These are phyloP conservation scores for Heliconius sara DNA, from an alignment of 2,888 invertebrate species.

Conservation along the genomic window DNA sequence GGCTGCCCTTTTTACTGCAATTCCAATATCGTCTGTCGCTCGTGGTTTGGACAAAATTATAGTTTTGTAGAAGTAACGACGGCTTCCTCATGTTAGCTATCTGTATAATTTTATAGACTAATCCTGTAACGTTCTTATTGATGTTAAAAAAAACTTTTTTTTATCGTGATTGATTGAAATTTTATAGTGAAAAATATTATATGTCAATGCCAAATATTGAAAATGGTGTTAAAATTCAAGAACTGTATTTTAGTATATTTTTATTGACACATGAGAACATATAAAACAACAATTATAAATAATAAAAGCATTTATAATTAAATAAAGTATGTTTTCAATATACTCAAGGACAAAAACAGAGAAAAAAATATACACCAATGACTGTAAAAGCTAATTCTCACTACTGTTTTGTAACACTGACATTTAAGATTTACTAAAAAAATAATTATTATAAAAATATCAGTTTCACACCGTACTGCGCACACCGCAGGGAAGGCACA, in stretches of 20 bases:
- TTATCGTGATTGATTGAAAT: too few species aligned
- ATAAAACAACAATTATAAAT: neutral
- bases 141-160: neutral
- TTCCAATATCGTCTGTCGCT: constrained; percentile 64
- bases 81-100: constrained; percentile 53
- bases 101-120: constrained; percentile 52
- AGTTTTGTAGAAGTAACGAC: constrained; percentile 50
- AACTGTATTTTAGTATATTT: neutral
- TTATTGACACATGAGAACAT: too few species aligned
- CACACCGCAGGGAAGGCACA: too few species aligned
- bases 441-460: too few species aligned
- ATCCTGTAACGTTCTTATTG: constrained; percentile 44
- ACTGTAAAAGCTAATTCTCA: too few species aligned
- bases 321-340: too few species aligned
- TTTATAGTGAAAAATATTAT: neutral
- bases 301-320: neutral
- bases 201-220: neutral
- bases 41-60: constrained; percentile 62
- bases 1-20: constrained; percentile 59
- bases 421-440: too few species aligned
- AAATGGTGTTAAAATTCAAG: neutral
- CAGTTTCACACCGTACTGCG: too few species aligned
- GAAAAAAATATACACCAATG: too few species aligned
- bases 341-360: too few species aligned
- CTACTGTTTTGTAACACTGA: too few species aligned